phyloP scores from a whole-genome alignment of 1,140 invertebrate species.

The Mylabris phalerata region DNA sequence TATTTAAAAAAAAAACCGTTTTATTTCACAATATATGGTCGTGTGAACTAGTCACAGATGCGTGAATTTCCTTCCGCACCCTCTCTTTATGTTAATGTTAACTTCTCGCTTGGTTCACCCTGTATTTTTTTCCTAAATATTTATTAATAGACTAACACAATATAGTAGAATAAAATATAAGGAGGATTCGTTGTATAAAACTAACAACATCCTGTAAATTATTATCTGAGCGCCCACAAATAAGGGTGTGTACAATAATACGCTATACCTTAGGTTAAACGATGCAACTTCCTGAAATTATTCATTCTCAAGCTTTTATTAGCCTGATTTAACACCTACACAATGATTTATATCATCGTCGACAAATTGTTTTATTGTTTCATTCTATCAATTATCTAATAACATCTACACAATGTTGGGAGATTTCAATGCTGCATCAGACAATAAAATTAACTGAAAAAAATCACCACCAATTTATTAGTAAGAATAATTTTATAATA shows the following conservation, averaged over 20 bases:
- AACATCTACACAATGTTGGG: too few species aligned
- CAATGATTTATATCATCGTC: background rate
- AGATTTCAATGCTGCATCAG: too few species aligned
- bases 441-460: too few species aligned
- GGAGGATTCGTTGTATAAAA: slow-evolving; percentile 1
- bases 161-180: slow-evolving; percentile 1
- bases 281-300: slow-evolving; percentile 15
- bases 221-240: slow-evolving; percentile 7
- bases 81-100: background rate
- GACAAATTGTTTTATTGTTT: slow-evolving; percentile 6
- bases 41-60: slow-evolving; percentile 13
- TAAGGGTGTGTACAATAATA: slow-evolving; percentile 1
- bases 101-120: slow-evolving; percentile 6
- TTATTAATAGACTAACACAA: slow-evolving; percentile 1
- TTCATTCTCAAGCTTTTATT: slow-evolving; percentile 5
- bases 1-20: too few species aligned
- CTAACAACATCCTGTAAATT: slow-evolving; percentile 7
- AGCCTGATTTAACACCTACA: background rate
- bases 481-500: too few species aligned
- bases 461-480: too few species aligned
- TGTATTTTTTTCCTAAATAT: slow-evolving; percentile 1
- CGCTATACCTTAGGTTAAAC: slow-evolving; percentile 6
- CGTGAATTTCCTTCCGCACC: slow-evolving; percentile 15
- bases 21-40: background rate
- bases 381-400: too few species aligned